Conservation (phyloP, 1,140 invertebrate genomes). For the fruit fly (Drosophila melanogaster) region Release_6_plus_ISO1_MT NT_033777.3:6996501-6997000, state of each 20-base stretch:
- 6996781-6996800: slow-evolving; percentile 29
- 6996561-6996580: too few relatives aligned
- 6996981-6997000: slow-evolving; percentile 13
- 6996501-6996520: slow-evolving; percentile 15
- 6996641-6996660: slow-evolving; percentile 38
- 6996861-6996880: slow-evolving; percentile 68
- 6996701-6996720: slow-evolving; percentile 81
- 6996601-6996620: slow-evolving; percentile 12
- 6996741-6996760: slow-evolving; percentile 80
- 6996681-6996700: slow-evolving; percentile 67
- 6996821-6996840: slow-evolving; percentile 47
- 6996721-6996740: slow-evolving; percentile 81
- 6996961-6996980: slow-evolving; percentile 54
- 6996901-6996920: slow-evolving; percentile 26
- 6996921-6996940: slow-evolving; percentile 53
- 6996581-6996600: slow-evolving; percentile 1
- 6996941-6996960: slow-evolving; percentile 37
- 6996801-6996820: slow-evolving; percentile 39
- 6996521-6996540: too few relatives aligned
- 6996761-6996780: slow-evolving; percentile 56
- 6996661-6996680: slow-evolving; percentile 55
- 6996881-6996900: slow-evolving; percentile 35
- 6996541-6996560: too few relatives aligned
- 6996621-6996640: slow-evolving; percentile 23
- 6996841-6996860: neutral